Evolutionary conservation across 2,113 vertebrate genomes (phyloP).

Genomic region (Callocephalon fimbriatum): DNA sequence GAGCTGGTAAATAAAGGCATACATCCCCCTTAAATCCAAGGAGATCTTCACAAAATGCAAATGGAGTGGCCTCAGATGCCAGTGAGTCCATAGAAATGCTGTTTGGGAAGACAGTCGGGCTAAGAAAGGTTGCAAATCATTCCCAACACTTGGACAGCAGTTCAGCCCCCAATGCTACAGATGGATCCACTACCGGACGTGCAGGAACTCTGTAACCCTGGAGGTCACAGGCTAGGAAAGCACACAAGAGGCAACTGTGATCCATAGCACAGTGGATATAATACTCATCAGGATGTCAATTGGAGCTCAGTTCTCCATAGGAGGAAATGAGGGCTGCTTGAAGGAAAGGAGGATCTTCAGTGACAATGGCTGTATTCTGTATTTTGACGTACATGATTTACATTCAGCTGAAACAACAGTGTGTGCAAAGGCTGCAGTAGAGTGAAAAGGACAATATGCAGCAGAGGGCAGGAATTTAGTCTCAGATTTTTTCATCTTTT

Average conservation of each 20-base stretch:
- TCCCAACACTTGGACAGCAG: neutral
- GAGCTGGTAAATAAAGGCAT: neutral
- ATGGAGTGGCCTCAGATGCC: fast-evolving
- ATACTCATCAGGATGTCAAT: neutral
- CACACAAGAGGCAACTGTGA: slow-evolving; percentile 39
- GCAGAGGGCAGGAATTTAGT: neutral
- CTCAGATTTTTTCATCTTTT: neutral
- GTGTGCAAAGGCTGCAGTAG: neutral
- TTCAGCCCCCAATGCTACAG: neutral
- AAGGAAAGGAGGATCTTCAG: neutral
- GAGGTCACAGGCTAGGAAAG: neutral
- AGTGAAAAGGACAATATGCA: neutral
- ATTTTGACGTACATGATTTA: neutral
- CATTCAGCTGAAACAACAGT: neutral
- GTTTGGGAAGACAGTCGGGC: neutral
- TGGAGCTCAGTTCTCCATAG: neutral
- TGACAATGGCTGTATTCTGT: slow-evolving; percentile 18
- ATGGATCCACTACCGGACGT: fast-evolving
- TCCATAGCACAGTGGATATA: neutral
- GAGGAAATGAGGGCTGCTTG: neutral
- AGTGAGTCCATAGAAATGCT: neutral
- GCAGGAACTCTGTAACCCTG: neutral
- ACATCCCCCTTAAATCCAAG: neutral
- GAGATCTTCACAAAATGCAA: neutral
- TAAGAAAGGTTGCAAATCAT: neutral